Conservation (phyloP, 2,888 invertebrate genomes). For the Callyntrura sp. region DNA sequence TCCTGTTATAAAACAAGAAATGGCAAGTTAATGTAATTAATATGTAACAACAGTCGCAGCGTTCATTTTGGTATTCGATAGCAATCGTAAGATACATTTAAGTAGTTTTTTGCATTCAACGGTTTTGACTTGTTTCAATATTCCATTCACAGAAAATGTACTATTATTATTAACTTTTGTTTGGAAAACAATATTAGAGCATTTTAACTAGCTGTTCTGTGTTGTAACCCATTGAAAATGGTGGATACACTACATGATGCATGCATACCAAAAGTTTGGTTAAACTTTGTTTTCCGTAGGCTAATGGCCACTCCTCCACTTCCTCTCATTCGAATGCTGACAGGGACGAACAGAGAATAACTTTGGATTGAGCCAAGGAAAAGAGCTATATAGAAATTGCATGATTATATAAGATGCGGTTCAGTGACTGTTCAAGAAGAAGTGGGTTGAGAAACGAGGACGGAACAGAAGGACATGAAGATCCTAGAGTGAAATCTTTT, state of each 20-base stretch:
- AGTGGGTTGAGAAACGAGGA: constrained; percentile 45
- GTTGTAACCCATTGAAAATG: not conserved
- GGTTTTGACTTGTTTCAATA: no score
- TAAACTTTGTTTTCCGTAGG: constrained; percentile 15
- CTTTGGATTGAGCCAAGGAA: not conserved
- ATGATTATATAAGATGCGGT: constrained; percentile 65
- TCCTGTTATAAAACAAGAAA: not conserved
- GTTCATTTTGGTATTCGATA: no score
- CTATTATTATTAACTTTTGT: no score
- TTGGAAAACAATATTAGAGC: not conserved
- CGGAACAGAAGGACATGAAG: constrained; percentile 32
- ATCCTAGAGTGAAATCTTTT: constrained; percentile 29
- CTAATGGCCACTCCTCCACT: not conserved
- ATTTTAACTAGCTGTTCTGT: not conserved
- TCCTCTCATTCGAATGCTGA: constrained; percentile 26
- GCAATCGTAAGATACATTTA: no score
- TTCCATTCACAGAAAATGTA: no score
- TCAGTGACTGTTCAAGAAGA: constrained; percentile 70
- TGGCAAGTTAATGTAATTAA: not conserved
- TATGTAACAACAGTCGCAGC: not conserved
- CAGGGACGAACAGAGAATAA: not conserved
- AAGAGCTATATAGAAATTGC: constrained; percentile 31
- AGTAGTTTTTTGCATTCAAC: no score
- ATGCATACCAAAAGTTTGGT: not conserved
- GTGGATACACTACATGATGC: not conserved